Conservation (phyloP, 2,888 invertebrate genomes). For the Hypsopygia costalis region DNA sequence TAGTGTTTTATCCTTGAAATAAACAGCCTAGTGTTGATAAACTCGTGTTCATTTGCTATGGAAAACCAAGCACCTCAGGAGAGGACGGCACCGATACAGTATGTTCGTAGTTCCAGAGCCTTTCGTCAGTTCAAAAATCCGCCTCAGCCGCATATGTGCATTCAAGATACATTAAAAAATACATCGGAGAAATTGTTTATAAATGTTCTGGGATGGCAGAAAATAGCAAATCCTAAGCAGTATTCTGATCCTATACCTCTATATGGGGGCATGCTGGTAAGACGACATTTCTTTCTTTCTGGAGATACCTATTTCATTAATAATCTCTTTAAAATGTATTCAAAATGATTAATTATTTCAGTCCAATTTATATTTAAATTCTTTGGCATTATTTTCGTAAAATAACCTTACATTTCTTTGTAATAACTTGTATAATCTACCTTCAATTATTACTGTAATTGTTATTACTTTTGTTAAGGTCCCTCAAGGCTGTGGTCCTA, state of each 20-base stretch:
- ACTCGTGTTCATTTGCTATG: conserved; percentile 45
- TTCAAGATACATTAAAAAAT: conserved; percentile 82
- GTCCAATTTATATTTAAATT: too few species aligned
- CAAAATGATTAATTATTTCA: too few species aligned
- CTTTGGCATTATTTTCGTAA: too few species aligned
- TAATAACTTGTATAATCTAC: too few species aligned
- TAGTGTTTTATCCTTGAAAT: conserved; percentile 39
- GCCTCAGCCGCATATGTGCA: conserved; percentile 88
- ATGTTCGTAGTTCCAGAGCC: conserved; percentile 80
- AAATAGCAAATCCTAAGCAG: conserved; percentile 84
- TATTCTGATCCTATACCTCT: conserved; percentile 84
- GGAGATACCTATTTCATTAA: too few species aligned
- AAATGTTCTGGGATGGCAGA: conserved; percentile 87
- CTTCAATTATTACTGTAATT: background rate
- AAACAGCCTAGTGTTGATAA: conserved; percentile 22
- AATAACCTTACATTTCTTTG: too few species aligned
- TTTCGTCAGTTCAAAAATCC: conserved; percentile 86
- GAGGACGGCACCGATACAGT: conserved; percentile 73
- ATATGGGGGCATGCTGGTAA: conserved; percentile 86
- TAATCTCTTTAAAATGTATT: too few species aligned
- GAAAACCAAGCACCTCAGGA: conserved; percentile 66
- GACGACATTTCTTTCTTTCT: too few species aligned
- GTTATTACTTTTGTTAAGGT: conserved; percentile 51
- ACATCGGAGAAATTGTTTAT: conserved; percentile 81
- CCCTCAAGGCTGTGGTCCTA: conserved; percentile 81